These are phyloP conservation scores for Propithecus coquereli DNA, from an alignment of 2,113 vertebrate species.

Conservation along the genomic window DNA sequence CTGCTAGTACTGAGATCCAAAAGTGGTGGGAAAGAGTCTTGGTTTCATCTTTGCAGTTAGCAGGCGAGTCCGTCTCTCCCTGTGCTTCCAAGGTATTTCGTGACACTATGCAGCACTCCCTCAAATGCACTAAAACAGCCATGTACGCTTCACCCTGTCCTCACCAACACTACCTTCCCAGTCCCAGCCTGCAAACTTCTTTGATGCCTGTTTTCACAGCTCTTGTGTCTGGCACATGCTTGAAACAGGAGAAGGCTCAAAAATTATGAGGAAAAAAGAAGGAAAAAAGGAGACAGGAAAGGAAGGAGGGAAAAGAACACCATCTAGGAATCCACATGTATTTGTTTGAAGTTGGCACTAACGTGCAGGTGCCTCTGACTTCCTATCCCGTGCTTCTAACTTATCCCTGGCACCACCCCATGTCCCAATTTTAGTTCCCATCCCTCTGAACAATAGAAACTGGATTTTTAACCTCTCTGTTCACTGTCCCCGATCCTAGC, in stretches of 20 bases:
- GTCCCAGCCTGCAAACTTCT: neutral
- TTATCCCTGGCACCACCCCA: neutral
- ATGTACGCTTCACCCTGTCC: fast-evolving
- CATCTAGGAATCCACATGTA: too few species aligned
- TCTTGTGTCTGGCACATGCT: neutral
- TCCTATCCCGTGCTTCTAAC: neutral
- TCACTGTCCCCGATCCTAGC: neutral
- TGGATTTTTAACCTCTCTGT: neutral
- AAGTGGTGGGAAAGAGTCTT: neutral
- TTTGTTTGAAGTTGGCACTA: neutral
- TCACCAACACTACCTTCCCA: neutral
- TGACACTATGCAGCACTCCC: neutral
- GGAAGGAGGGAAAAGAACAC: neutral
- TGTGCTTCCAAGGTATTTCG: neutral
- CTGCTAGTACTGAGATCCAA: too few species aligned
- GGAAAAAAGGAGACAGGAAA: neutral
- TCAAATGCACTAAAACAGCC: fast-evolving
- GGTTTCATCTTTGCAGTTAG: neutral
- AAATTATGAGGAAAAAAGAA: neutral
- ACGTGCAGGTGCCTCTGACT: neutral
- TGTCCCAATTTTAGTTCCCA: neutral
- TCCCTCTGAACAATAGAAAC: neutral
- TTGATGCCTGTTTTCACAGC: neutral
- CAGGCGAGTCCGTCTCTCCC: neutral
- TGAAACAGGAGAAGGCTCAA: neutral